These are phyloP conservation scores for Callyntrura sp. DNA, from an alignment of 2,888 invertebrate species.

Conservation along the genomic window DNA sequence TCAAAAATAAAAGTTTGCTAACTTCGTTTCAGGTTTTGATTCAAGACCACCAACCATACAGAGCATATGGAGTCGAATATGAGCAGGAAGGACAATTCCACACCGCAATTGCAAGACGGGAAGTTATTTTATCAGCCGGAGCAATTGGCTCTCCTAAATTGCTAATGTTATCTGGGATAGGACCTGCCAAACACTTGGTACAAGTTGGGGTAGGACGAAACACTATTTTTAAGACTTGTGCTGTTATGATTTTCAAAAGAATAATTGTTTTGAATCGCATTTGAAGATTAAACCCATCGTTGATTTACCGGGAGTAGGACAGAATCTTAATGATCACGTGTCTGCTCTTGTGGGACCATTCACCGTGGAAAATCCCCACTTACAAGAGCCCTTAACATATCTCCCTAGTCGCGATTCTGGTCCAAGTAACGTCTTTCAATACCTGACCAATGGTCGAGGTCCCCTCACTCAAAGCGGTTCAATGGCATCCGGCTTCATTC, in stretches of 20 bases:
- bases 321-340: conserved; percentile 78
- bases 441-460: neutral
- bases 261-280: too few relatives aligned
- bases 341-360: conserved; percentile 74
- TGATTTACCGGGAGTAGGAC: conserved; percentile 78
- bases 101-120: conserved; percentile 75
- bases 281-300: conserved; percentile 51
- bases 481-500: conserved; percentile 44
- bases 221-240: too few relatives aligned
- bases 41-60: conserved; percentile 4
- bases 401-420: conserved; percentile 21
- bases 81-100: conserved; percentile 69
- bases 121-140: conserved; percentile 80
- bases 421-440: conserved; percentile 9
- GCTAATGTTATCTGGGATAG: conserved; percentile 81
- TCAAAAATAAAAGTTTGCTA: too few relatives aligned
- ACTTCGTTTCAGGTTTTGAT: neutral
- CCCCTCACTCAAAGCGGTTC: conserved; percentile 30
- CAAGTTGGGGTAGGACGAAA: conserved; percentile 55
- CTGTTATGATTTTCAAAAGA: too few relatives aligned
- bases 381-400: neutral
- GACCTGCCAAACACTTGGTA: conserved; percentile 74
- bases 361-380: conserved; percentile 45
- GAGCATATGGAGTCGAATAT: conserved; percentile 80
- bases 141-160: conserved; percentile 78